phyloP scores from a whole-genome alignment of 2,888 invertebrate genomes.

The Erebia palarica region DNA sequence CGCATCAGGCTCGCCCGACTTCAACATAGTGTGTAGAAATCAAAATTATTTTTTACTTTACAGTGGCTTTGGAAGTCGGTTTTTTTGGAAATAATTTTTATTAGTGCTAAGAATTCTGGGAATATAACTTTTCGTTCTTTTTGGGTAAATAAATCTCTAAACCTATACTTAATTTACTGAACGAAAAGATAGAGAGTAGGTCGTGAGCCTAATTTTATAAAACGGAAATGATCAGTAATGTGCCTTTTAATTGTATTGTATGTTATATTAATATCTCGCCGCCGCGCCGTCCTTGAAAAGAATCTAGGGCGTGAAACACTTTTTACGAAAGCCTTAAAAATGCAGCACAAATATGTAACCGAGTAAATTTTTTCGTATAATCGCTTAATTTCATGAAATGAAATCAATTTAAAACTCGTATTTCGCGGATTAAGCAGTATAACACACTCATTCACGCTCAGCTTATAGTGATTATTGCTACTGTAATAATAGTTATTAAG shows the following conservation, averaged over 20 bases:
- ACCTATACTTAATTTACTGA: no score
- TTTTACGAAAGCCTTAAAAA: constrained; percentile 22
- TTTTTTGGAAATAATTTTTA: no score
- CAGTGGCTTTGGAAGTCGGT: no score
- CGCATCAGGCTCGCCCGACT: no score
- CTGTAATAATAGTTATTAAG: no score
- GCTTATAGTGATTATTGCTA: neutral
- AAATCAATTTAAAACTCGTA: neutral
- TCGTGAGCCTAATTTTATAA: neutral
- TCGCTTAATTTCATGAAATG: constrained; percentile 4
- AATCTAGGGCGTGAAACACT: constrained; percentile 27
- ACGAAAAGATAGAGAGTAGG: no score
- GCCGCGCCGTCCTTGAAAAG: constrained; percentile 19
- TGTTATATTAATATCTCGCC: constrained; percentile 1
- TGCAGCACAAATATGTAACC: constrained; percentile 15
- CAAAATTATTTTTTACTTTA: no score
- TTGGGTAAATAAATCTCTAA: no score
- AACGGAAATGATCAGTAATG: constrained; percentile 8
- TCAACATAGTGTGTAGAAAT: no score
- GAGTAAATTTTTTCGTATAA: constrained; percentile 9
- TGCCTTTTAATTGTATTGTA: constrained; percentile 13
- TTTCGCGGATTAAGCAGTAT: neutral
- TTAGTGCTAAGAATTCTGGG: no score
- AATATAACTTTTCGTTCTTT: no score
- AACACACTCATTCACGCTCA: neutral